phyloP scores from a whole-genome alignment of 2,888 invertebrate species.

The Spodoptera picta region DNA sequence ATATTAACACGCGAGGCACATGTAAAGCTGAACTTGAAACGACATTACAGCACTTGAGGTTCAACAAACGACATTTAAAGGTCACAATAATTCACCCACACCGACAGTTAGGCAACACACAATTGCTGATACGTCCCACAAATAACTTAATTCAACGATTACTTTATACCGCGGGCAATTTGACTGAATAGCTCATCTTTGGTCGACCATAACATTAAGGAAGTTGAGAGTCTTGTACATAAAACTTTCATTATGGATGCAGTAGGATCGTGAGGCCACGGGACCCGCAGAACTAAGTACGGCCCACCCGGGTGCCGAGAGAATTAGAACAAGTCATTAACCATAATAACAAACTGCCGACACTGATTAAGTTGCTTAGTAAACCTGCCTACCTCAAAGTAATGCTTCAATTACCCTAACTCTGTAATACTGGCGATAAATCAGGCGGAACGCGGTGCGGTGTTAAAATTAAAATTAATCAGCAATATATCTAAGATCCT shows the following conservation, averaged over 20 bases:
- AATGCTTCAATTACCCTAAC: constrained; percentile 54
- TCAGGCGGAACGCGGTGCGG: constrained; percentile 26
- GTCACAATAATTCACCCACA: constrained; percentile 34
- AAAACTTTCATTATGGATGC: constrained; percentile 57
- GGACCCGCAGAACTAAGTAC: constrained; percentile 45
- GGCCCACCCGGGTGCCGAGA: constrained; percentile 49
- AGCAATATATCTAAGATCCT: constrained; percentile 32
- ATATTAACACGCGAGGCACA: background rate
- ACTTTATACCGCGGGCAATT: constrained; percentile 38
- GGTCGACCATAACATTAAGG: constrained; percentile 32
- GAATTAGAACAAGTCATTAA: constrained; percentile 68
- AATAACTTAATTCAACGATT: constrained; percentile 37
- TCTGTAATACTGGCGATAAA: constrained; percentile 48
- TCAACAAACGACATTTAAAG: constrained; percentile 27
- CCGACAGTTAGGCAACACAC: constrained; percentile 15
- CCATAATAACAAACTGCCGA: constrained; percentile 67
- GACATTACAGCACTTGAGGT: constrained; percentile 9
- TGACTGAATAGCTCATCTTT: constrained; percentile 38
- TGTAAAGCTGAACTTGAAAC: constrained; percentile 18
- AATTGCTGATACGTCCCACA: constrained; percentile 12
- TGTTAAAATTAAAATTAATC: constrained; percentile 53
- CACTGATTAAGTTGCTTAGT: constrained; percentile 69
- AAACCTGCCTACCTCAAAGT: constrained; percentile 62
- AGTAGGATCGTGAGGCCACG: constrained; percentile 25
- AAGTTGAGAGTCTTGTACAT: constrained; percentile 50